Evolutionary conservation across 2,888 invertebrate species (phyloP), one percentile per base, ranked within the genome.

Genomic region (Zootermopsis nevadensis): DNA sequence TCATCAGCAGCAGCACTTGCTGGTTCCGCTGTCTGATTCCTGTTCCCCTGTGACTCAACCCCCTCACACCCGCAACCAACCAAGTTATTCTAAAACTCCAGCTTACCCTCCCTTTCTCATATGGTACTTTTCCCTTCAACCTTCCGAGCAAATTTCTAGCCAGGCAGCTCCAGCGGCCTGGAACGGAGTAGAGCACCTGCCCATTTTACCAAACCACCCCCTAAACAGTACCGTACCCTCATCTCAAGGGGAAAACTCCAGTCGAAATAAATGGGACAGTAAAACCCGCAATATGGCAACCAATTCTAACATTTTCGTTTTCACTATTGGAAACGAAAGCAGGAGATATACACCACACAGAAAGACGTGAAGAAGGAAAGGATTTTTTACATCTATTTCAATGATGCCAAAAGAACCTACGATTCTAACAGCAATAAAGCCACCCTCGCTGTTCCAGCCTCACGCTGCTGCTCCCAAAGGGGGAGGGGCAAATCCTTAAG

Each of bases 241-340:
- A 48, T 80, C 69, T 77, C 82, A 42, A 22, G 60, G 82, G 83
- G 74, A 80, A 81, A 42, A 67, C 31, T 27, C n/a, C 76, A 81
- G 77, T 74, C 83, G 55, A 83, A 83, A 84, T 83, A 84, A 83
- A 84, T 84, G 84, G 83, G 84, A 84, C 84, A 82, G 84, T 84
- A 84, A 84, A 84, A 79, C 82, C 79, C 67, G 82, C 84, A 84
- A 84, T 84, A 82, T 82, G 80, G 82, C 84, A 82, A 77, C 84
- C 84, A 84, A 84, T 82, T 82, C 82, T 82, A 76, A 55, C 84
- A 82, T 84, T 83, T 83, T 80, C 83, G 77, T 77, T 82, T 77
- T 66, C 53, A 48, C 24, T 38, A 42, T 38, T 33, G n/a, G 24
- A 74, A 38, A 38, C 33, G 38, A 74, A 38, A 74, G 38, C 24